phyloP scores from a whole-genome alignment of 2,113 vertebrate species.

The Naja naja region DNA sequence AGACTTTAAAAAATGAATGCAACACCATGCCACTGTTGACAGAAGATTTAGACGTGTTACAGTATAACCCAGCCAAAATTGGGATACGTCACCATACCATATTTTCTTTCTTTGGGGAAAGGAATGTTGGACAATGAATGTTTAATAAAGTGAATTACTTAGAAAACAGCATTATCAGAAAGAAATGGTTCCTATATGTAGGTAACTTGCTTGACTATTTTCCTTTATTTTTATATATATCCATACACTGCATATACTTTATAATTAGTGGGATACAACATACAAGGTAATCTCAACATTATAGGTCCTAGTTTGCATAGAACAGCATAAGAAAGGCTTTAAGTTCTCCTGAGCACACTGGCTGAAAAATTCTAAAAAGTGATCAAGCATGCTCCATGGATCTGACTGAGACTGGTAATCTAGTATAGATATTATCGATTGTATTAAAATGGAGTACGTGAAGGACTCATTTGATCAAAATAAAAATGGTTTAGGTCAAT shows the following conservation, averaged over 20 bases:
- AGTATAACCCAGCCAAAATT: slow-evolving; percentile 34
- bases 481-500: neutral
- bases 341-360: neutral
- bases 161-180: neutral
- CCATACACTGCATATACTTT: neutral
- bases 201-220: neutral
- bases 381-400: neutral
- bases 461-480: neutral
- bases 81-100: slow-evolving; percentile 31
- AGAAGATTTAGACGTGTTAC: slow-evolving; percentile 61
- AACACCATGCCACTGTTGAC: slow-evolving; percentile 60
- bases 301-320: neutral
- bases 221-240: slow-evolving; percentile 3
- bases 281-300: neutral
- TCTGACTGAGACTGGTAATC: neutral
- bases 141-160: slow-evolving; percentile 15
- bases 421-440: neutral
- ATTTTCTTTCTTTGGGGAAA: neutral
- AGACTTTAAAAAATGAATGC: slow-evolving; percentile 32
- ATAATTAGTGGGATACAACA: neutral
- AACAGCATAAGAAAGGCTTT: neutral
- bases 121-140: slow-evolving; percentile 30
- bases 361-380: neutral
- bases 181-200: neutral
- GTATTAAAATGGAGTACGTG: neutral